Base-by-base conservation (phyloP, 2,888 invertebrate species). In the Empis livida region DNA sequence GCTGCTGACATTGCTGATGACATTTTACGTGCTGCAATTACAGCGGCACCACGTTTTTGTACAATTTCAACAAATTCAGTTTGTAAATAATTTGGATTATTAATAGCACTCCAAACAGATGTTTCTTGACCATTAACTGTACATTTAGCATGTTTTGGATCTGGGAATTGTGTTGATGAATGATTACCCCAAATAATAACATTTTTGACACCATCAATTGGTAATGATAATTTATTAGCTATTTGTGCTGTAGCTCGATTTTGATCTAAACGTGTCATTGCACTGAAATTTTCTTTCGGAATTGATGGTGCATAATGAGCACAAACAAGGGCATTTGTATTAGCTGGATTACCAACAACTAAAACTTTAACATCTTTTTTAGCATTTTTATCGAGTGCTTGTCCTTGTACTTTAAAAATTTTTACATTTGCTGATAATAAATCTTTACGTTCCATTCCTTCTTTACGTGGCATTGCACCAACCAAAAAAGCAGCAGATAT, bases 171-270 rank as follows among this genome's bases (percentile, higher is more conserved):
- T 10, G 99, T 99, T 6, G 93, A 90, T 0, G 97, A 97, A 69
- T 99, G 99, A 71, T 99, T 99, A 42, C 99, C 99, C 99, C 99
- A 99, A 66, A 99, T 97, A 52, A 94, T 85, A 14, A 94, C 84
- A 65, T 95, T 95, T 60, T 79, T 79, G 1, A 96, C 87, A 61
- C 82, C 76, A 51, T 79, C 78, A 27, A 90, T 82, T 52, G 78
- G 76, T 1, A 81, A 74, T 14, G 76, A 76, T 35, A 85, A 58
- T 61, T 80, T 81, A n/a, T 76, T 73, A 31, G 89, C 88, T 54
- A 90, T 71, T 71, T 94, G 93, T 48, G 91, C 85, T 60, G 84
- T 84, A 6, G 97, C 97, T 61, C 99, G 82, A 71, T 99, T 99
- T 68, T 99, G 97, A 71, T 99, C 99, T 44, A 99, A 76, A 52